Percentiles rank a stretch among this genome's conserved stretches.
phyloP scores from a whole-genome alignment of 2,797 vertebrate genomes.

The Merluccius polli region DNA sequence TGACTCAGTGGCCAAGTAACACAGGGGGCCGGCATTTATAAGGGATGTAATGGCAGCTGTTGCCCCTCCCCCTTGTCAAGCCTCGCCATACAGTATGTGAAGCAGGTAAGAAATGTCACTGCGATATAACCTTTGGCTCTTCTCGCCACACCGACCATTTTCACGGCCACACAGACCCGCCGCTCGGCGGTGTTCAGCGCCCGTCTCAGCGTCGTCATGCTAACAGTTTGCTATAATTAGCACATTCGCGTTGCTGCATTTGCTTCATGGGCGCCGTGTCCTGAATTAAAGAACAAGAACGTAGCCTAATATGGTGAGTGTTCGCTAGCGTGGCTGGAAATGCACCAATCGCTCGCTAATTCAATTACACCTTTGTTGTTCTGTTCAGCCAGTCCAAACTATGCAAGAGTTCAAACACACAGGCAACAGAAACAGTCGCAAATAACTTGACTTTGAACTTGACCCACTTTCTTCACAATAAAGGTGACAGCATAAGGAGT shows the following conservation, averaged over 20 bases:
- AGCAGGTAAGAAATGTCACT: no score
- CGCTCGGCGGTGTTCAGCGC: neutral
- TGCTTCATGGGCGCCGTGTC: neutral
- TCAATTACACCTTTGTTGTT: neutral
- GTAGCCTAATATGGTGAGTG: neutral
- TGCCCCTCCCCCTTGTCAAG: neutral
- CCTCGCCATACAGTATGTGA: neutral
- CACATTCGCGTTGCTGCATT: neutral
- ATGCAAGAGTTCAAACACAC: neutral
- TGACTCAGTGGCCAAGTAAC: neutral
- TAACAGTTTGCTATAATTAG: neutral
- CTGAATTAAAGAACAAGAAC: neutral
- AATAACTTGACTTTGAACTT: neutral
- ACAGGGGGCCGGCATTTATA: neutral
- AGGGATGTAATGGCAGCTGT: neutral
- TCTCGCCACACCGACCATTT: neutral
- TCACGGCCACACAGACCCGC: neutral
- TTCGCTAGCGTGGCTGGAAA: no score
- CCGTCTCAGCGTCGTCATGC: no score
- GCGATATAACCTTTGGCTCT: neutral
- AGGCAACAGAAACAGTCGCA: neutral
- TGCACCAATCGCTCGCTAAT: neutral
- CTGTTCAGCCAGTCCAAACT: neutral
- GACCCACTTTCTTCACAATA: neutral
- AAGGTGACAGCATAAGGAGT: neutral